Base-by-base conservation (phyloP, 2,888 invertebrate species). In the Sinelater perroti region DNA sequence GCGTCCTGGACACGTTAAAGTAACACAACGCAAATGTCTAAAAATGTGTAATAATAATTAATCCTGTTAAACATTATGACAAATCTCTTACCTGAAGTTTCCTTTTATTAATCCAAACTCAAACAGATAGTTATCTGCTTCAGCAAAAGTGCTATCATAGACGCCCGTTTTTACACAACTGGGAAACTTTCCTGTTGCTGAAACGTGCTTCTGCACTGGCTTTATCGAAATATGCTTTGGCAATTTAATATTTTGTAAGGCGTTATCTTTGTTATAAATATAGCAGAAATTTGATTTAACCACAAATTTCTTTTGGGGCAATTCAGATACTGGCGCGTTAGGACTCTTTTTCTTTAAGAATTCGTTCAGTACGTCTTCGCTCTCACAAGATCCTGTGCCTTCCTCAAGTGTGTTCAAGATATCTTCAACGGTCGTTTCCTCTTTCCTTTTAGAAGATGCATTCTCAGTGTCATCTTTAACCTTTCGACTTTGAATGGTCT, bases 61-160 rank as follows among this genome's bases (percentile, higher is more conserved):
- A n/a, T n/a, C 24, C 5, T 6, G 4, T 24, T 30, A 30, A 3
- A 30, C n/a, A 30, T 30, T 8, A 16, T 14, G 18, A 36, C 21
- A 17, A 38, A 38, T 38, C 36, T 24, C 56, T 61, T 59, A 72
- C 72, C 73, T 67, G n/a, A 62, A 40, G 44, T 61, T 56, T 8
- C 66, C 64, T 64, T 75, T 75, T 7, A 66, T 57, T 8, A 77
- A 62, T 30, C 75, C 66, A 51, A 68, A 69, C 35, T 73, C 72
- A 53, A 73, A 76, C 13, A 77, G 47, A 66, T 75, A 76, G 13
- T 65, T 66, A 50, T 71, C 72, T 4, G 72, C 68, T 30, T 62
- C 65, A 8, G 60, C 67, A 63, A 66, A 73, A 69, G 60, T 66
- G 60, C 4, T 68, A 13, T 70, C 66, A 45, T 69, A 70, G 20